Percentiles rank a stretch among this genome's conserved stretches.
Conservation (phyloP, 1,140 invertebrate genomes). For the Papilio polytes region DNA sequence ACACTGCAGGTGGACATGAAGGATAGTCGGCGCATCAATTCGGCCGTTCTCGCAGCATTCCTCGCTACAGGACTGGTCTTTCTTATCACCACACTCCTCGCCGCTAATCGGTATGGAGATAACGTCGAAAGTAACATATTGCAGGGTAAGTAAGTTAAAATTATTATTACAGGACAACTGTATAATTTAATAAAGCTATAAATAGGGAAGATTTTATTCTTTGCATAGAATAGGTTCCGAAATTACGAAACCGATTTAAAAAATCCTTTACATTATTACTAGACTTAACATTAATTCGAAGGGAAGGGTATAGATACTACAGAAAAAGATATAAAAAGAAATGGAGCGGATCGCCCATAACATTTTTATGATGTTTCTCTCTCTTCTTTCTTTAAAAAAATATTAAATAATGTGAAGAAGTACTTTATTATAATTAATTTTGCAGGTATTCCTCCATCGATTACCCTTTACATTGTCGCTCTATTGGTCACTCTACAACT, state of each 20-base stretch:
- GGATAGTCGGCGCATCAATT: conserved; percentile 86
- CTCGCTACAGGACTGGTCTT: conserved; percentile 86
- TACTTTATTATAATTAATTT: conserved; percentile 70
- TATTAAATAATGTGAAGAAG: neutral
- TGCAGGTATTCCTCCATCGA: conserved; percentile 86
- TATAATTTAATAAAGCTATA: neutral
- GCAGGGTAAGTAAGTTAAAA: conserved; percentile 65
- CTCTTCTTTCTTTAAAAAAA: too few relatives aligned
- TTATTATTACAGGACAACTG: neutral
- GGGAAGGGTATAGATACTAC: too few relatives aligned
- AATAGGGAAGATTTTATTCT: too few relatives aligned
- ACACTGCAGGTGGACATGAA: conserved; percentile 93
- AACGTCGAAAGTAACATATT: conserved; percentile 82
- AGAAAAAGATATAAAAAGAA: too few relatives aligned
- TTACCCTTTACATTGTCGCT: conserved; percentile 85
- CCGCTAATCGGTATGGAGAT: conserved; percentile 86
- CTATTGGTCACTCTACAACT: conserved; percentile 89
- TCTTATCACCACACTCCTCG: conserved; percentile 85
- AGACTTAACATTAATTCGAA: too few relatives aligned
- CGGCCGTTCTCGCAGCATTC: conserved; percentile 87
- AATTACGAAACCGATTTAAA: too few relatives aligned
- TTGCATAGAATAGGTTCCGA: too few relatives aligned
- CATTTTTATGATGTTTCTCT: too few relatives aligned
- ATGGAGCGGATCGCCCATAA: too few relatives aligned
- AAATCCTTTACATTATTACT: too few relatives aligned